Percentiles rank a stretch among this genome's conserved stretches.
Evolutionary conservation across 1,140 invertebrate genomes (phyloP).

Genomic region (Ceratina japonica): DNA sequence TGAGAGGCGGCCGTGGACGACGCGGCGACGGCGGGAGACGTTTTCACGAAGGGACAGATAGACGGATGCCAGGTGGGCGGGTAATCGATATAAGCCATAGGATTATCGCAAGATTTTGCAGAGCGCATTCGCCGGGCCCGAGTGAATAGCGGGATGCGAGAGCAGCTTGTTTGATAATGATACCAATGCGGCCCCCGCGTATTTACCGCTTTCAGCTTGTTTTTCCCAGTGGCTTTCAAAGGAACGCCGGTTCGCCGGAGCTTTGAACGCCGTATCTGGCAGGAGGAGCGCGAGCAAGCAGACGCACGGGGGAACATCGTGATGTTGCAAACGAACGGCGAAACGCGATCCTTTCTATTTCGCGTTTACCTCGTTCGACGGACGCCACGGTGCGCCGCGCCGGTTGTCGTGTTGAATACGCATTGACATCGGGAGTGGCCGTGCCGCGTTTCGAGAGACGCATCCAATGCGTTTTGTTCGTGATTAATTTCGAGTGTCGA

Average conservation of each 20-base stretch:
- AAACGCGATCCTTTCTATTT: conserved; percentile 6
- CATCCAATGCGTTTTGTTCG: conserved; percentile 2
- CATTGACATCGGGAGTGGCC: neutral
- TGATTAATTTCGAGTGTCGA: conserved; percentile 15
- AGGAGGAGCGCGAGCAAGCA: conserved; percentile 2
- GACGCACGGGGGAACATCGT: neutral
- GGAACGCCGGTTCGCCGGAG: neutral
- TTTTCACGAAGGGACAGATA: too few species aligned
- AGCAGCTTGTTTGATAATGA: conserved; percentile 40
- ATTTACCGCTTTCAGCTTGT: conserved; percentile 39
- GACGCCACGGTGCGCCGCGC: too few species aligned
- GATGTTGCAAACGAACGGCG: conserved; percentile 11
- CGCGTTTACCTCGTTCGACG: too few species aligned
- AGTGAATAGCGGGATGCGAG: conserved; percentile 28
- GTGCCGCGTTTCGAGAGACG: neutral
- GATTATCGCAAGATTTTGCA: conserved; percentile 31
- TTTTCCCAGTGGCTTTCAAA: conserved; percentile 19
- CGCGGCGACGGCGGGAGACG: neutral
- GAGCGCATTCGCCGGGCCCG: neutral
- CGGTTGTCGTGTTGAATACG: neutral
- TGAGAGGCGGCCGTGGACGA: conserved; percentile 6
- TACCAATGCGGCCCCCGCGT: neutral
- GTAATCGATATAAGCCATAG: conserved; percentile 47
- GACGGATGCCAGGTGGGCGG: neutral
- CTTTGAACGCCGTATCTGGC: conserved; percentile 7